These are phyloP conservation scores for Pseudonaja textilis DNA, from an alignment of 2,113 vertebrate genomes.

Conservation along the genomic window DNA sequence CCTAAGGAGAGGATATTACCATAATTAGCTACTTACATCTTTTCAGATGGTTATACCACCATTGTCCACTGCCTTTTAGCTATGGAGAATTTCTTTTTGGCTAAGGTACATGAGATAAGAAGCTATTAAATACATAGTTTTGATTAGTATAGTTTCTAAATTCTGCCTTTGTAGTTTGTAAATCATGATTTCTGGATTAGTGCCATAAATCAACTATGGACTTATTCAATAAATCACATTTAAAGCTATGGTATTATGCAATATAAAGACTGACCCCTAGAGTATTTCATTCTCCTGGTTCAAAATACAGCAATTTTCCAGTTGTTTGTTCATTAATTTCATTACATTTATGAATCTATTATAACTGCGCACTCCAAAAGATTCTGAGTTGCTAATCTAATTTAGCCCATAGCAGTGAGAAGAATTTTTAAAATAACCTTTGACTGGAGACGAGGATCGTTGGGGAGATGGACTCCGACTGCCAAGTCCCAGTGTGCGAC, in stretches of 20 bases:
- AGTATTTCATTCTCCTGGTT: background rate
- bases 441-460: slow-evolving; percentile 57
- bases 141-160: background rate
- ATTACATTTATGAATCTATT: background rate
- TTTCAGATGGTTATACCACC: background rate
- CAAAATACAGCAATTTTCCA: background rate
- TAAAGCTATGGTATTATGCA: background rate
- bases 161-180: background rate
- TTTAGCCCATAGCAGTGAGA: background rate
- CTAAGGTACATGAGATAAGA: background rate
- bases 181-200: background rate
- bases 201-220: background rate
- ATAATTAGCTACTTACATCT: background rate
- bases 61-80: background rate
- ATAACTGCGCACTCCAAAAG: background rate
- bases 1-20: background rate
- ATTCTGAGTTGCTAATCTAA: background rate
- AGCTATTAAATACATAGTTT: background rate
- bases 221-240: background rate
- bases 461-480: slow-evolving; percentile 55
- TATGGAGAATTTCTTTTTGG: background rate
- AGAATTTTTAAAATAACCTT: slow-evolving; percentile 64
- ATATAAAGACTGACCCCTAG: background rate
- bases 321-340: background rate
- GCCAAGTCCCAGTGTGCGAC: slow-evolving; percentile 61